These are phyloP conservation scores for Dendrolimus kikuchii DNA, from an alignment of 1,140 invertebrate species.

Conservation along the genomic window DNA sequence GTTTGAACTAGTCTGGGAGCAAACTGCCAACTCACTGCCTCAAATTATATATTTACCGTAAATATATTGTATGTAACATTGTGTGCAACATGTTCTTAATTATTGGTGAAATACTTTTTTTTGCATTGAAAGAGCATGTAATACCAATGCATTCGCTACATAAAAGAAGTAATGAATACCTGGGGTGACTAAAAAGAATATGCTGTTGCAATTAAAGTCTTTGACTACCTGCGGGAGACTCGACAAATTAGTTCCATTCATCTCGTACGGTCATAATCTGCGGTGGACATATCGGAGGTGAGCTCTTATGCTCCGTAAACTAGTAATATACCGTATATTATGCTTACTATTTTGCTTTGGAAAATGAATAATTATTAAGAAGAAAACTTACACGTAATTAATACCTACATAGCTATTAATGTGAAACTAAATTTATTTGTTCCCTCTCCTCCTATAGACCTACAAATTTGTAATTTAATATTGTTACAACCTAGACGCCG, in stretches of 20 bases:
- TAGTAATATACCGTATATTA: neutral
- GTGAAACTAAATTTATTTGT: too few relatives aligned
- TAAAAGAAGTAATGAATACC: neutral
- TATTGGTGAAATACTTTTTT: too few relatives aligned
- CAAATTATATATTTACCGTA: too few relatives aligned
- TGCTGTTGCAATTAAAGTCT: slow-evolving; percentile 9
- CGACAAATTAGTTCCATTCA: slow-evolving; percentile 31
- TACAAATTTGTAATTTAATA: neutral
- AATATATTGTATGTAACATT: too few relatives aligned
- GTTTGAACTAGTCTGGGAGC: too few relatives aligned
- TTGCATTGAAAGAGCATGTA: too few relatives aligned
- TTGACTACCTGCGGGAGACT: slow-evolving; percentile 6
- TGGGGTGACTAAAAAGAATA: slow-evolving; percentile 6
- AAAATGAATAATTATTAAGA: neutral
- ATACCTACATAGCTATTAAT: too few relatives aligned
- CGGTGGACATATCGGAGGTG: slow-evolving; percentile 18
- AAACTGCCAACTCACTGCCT: too few relatives aligned
- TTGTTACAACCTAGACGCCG: too few relatives aligned
- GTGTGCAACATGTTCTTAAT: too few relatives aligned
- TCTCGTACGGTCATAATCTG: slow-evolving; percentile 20
- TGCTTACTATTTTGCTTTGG: slow-evolving; percentile 1
- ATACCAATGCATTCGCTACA: too few relatives aligned
- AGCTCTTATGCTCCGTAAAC: slow-evolving; percentile 3
- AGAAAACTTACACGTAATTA: neutral
- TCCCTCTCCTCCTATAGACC: neutral